These are phyloP conservation scores for Pyrocephalus nanus DNA, from an alignment of 2,797 vertebrate species.

Conservation along the genomic window DNA sequence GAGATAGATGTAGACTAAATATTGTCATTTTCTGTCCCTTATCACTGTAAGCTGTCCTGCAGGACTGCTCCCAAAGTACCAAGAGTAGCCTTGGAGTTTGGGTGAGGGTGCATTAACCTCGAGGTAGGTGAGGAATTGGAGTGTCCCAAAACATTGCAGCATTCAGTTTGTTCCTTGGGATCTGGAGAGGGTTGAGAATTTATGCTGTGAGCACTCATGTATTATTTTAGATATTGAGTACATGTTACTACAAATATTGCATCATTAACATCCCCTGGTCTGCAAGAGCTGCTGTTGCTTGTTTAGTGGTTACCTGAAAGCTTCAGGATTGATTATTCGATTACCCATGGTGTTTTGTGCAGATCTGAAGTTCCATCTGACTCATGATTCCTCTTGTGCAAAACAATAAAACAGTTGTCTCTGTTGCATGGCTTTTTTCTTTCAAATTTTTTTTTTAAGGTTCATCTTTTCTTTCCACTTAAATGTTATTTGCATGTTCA, in stretches of 20 bases:
- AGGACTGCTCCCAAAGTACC: background rate
- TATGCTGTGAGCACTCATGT: background rate
- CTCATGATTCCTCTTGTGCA: background rate
- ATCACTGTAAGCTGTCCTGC: background rate
- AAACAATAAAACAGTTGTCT: background rate
- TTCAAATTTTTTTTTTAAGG: background rate
- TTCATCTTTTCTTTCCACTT: background rate
- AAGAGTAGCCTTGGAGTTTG: background rate
- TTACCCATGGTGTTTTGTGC: background rate
- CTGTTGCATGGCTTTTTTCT: background rate
- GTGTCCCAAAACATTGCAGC: background rate
- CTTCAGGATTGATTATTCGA: background rate
- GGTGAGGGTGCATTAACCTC: background rate
- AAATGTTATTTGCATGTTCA: background rate
- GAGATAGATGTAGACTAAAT: background rate
- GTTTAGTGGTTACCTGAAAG: background rate
- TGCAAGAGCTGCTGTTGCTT: background rate
- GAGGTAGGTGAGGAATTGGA: background rate
- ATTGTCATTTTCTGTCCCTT: background rate
- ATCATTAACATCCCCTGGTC: background rate
- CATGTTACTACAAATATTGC: background rate
- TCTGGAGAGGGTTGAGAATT: background rate
- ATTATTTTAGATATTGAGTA: background rate
- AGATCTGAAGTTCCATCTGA: background rate
- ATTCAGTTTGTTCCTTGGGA: background rate